phyloP scores from a whole-genome alignment of 2,113 vertebrate genomes.

The Hoplias malabaricus region DNA sequence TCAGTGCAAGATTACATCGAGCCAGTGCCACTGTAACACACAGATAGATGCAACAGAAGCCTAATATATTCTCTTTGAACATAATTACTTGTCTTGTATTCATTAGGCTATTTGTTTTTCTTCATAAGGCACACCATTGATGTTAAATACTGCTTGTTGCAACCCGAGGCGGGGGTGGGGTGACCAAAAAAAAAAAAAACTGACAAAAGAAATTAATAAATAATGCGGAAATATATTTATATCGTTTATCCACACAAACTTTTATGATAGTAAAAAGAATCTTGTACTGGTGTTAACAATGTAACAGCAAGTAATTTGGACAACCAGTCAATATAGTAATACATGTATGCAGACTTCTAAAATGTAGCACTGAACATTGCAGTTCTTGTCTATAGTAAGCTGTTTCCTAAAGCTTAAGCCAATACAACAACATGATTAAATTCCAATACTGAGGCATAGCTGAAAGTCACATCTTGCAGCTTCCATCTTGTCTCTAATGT shows the following conservation, averaged over 20 bases:
- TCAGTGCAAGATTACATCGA: conserved; percentile 26
- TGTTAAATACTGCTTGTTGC: neutral
- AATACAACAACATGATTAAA: neutral
- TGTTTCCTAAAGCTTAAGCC: too few relatives aligned
- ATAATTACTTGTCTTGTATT: neutral
- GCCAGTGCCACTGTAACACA: conserved; percentile 13
- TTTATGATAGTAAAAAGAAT: too few relatives aligned
- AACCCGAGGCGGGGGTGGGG: too few relatives aligned
- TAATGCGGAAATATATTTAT: too few relatives aligned
- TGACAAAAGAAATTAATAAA: neutral
- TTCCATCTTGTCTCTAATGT: neutral
- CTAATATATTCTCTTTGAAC: neutral
- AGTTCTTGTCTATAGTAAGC: too few relatives aligned
- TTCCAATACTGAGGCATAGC: neutral
- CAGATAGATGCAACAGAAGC: neutral
- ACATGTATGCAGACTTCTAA: too few relatives aligned
- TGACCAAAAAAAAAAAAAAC: neutral
- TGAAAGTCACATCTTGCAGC: conserved; percentile 7
- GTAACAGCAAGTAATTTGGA: too few relatives aligned
- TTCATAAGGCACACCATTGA: neutral
- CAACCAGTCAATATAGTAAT: neutral
- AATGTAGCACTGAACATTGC: too few relatives aligned
- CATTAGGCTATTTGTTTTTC: neutral
- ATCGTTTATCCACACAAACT: too few relatives aligned
- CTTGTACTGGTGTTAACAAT: too few relatives aligned